Evolutionary conservation across 2,888 invertebrate species (phyloP), one percentile per base, ranked within the genome.

Genomic region (Elmis aenea): DNA sequence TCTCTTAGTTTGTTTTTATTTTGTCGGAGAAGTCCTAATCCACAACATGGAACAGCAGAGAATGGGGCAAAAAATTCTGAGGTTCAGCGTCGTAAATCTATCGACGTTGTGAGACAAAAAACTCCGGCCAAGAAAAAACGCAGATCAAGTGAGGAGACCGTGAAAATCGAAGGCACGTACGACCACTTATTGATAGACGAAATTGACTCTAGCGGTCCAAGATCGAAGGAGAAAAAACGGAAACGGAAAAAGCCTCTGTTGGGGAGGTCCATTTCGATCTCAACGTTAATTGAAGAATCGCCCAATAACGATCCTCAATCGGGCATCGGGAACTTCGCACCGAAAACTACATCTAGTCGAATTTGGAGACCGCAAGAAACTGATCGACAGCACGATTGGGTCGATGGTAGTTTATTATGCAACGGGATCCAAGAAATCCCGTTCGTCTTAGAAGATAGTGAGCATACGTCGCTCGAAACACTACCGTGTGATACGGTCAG

Each of bases 91-190:
- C 71, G 81, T 30, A 79, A 78, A 59, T 81, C 80, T 2, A 77
- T 81, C 4, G 84, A 83, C 59, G 79, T 79, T 28, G 74, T 79
- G 36, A 72, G 71, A 1, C 73, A 73, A 40, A 71, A 69, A 15
- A 68, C 70, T 0, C 73, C 75, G 1, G 73, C 73, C 6, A 73
- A 74, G 16, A 74, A 75, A 49, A 75, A 81, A 14, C 61, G 76
- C 11, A 69, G 89, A 28, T 86, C 87, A 0, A 88, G 87, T 56
- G 87, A 87, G 53, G 82, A 83, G 55, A 81, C 79, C 0, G 66
- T 81, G 57, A 72, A 73, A 41, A 77, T 79, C 39, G 71, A 38
- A 3, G 74, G 79, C 12, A 75, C 75, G 12, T 79, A 79, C 33
- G 64, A 72, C 16, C 77, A 80, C 28, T 67, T 79, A 13, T 61